Base-by-base conservation (phyloP, 2,113 vertebrate genomes). In the Psammodynastes pulverulentus region DNA sequence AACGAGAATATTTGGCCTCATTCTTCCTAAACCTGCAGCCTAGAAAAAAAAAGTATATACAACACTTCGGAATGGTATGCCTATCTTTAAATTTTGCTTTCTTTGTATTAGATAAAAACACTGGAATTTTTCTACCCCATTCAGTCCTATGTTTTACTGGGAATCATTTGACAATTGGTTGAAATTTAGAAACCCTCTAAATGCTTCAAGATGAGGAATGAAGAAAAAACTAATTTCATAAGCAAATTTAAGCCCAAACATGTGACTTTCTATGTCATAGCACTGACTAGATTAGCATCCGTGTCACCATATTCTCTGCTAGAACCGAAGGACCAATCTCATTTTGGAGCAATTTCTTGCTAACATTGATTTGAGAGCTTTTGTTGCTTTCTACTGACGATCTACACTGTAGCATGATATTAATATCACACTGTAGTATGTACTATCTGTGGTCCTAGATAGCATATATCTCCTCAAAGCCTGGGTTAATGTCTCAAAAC, bases 1-100 rank as follows among this genome's bases (percentile, higher is more conserved):
- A 87, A 99, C 99, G 94, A 99, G 98, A 2, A 98, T 99, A 95
- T 99, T 99, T 43, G 99, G 99, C 93, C 97, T 99, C 96, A 99
- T 98, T 84, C 99, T 98, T 84, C 99, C 99, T 92, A 99, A 97
- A 58, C 99, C 99, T 93, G 98, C 98, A 97, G 99, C 99, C 99
- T 99, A 93, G 54, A 15, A 89, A 92, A 89, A 92, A 67, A 79
- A 79, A 79, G n/a, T 79, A 87, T 19, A 87, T 34, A 52, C 43
- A 72, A 72, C 58, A 39, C 13, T 23, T 58, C 34, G 29, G 29
- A 45, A 89, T 10, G 7, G 26, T 89, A 49, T 84, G 19, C 34
- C 3, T 79, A 88, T 29, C 21, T 46, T 58, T 54, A 84, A 9
- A 88, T 29, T 10, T 29, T 79, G 51, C 87, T 46, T 79, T 19